These are phyloP conservation scores for Amblyjoppa fuscipennis DNA, from an alignment of 2,888 invertebrate genomes.

Conservation along the genomic window DNA sequence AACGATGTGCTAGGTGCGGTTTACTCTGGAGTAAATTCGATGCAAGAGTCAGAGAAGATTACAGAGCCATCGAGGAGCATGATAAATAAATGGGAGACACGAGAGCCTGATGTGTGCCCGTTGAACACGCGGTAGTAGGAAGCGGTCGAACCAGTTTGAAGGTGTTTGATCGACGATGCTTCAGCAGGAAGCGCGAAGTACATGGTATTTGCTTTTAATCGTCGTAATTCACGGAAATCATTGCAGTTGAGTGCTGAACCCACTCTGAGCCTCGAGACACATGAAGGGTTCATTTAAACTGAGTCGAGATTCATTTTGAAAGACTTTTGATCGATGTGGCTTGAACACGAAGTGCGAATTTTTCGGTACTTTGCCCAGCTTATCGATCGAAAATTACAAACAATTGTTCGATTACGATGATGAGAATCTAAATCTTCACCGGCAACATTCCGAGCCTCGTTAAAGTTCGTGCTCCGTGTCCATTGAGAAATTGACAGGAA, in stretches of 20 bases:
- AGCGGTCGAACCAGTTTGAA: not conserved
- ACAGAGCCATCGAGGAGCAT: not conserved
- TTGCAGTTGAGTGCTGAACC: no score
- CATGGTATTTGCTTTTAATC: not conserved
- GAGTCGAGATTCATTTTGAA: no score
- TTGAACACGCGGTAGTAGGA: constrained; percentile 3
- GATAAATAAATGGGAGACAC: not conserved
- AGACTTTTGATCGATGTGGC: no score
- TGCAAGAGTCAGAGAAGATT: not conserved
- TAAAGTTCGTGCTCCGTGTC: constrained; percentile 59
- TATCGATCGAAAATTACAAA: not conserved
- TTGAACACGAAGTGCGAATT: no score
- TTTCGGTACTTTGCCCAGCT: no score
- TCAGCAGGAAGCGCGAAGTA: not conserved
- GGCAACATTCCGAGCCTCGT: constrained; percentile 30
- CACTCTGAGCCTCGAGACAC: no score
- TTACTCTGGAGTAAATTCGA: not conserved
- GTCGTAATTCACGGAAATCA: not conserved
- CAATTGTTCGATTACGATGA: not conserved
- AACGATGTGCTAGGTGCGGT: not conserved
- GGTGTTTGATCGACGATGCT: constrained; percentile 1
- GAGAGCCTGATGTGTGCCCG: not conserved
- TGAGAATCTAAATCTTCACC: not conserved
- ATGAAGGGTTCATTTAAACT: no score
- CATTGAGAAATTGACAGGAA: constrained; percentile 74